Percentiles rank a stretch among this genome's conserved stretches.
phyloP scores from a whole-genome alignment of 2,797 vertebrate species.

The Pempheris klunzingeri region DNA sequence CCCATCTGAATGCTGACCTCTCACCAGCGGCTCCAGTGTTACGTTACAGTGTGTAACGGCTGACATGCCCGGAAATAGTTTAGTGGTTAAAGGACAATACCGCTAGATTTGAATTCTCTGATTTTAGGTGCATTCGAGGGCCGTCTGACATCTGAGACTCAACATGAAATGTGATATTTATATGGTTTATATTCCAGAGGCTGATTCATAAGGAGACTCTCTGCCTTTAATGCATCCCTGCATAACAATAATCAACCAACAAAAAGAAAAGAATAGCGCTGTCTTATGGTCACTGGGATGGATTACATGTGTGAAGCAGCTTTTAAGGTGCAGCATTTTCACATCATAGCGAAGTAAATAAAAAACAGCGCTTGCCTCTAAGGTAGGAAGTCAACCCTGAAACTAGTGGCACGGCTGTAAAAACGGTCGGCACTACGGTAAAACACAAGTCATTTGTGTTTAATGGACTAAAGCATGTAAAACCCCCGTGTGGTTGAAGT shows the following conservation, averaged over 20 bases:
- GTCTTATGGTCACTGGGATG: neutral
- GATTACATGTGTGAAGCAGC: neutral
- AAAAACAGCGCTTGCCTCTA: neutral
- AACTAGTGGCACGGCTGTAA: neutral
- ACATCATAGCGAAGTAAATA: neutral
- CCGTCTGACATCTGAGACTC: neutral
- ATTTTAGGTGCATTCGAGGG: conserved; percentile 16
- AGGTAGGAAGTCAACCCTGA: neutral
- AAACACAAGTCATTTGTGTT: conserved; percentile 15
- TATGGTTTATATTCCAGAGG: neutral
- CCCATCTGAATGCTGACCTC: conserved; percentile 14
- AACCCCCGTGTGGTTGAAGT: neutral
- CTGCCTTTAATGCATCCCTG: neutral
- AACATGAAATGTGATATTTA: neutral
- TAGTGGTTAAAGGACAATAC: conserved; percentile 2
- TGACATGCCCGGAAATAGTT: conserved; percentile 9
- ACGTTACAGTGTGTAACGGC: neutral
- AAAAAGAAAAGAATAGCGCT: neutral
- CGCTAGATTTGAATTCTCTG: neutral
- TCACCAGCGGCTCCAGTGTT: conserved; percentile 16
- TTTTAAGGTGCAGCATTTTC: conserved; percentile 14
- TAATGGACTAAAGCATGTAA: conserved; percentile 10
- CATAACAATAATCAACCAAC: neutral
- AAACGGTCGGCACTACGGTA: neutral
- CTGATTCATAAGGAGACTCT: neutral